Evolutionary conservation across 2,797 vertebrate genomes (phyloP).

Genomic region (Anomalospiza imberbis): DNA sequence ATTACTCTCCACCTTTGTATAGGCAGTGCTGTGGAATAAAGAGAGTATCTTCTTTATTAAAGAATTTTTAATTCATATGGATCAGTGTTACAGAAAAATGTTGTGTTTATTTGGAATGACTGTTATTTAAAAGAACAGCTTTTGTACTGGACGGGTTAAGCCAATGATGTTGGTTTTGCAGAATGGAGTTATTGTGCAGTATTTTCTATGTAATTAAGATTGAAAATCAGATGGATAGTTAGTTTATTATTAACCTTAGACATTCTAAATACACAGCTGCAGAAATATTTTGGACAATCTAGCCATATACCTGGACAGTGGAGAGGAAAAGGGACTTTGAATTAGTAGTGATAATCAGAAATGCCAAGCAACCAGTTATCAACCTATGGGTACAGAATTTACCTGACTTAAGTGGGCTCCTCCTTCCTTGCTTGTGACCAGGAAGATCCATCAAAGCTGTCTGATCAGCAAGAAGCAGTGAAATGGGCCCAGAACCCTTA

Average conservation of each 20-base stretch:
- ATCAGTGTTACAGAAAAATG: background rate
- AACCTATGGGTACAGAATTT: background rate
- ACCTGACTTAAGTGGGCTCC: background rate
- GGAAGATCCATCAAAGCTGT: constrained; percentile 75
- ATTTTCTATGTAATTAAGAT: background rate
- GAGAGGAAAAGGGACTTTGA: background rate
- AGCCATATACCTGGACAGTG: background rate
- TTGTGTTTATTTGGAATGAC: background rate
- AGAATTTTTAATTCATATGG: background rate
- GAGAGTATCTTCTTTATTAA: background rate
- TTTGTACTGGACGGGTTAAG: background rate
- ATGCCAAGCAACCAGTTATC: background rate
- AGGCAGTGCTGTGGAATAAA: background rate
- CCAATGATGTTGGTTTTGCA: background rate
- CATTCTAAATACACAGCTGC: background rate
- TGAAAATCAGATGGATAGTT: background rate
- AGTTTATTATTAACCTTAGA: background rate
- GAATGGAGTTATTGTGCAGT: background rate
- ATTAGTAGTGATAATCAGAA: background rate
- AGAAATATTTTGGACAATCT: background rate
- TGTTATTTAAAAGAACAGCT: background rate
- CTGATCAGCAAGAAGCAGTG: constrained; percentile 76
- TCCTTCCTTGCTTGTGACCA: constrained; percentile 22
- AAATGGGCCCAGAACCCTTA: constrained; percentile 76
- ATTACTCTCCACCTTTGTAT: background rate